A percentile compares a stretch with the other conserved stretches of the same genome.
These are phyloP conservation scores for Peromyscus melanophrys DNA, from an alignment of 2,797 vertebrate species.

Conservation along the genomic window DNA sequence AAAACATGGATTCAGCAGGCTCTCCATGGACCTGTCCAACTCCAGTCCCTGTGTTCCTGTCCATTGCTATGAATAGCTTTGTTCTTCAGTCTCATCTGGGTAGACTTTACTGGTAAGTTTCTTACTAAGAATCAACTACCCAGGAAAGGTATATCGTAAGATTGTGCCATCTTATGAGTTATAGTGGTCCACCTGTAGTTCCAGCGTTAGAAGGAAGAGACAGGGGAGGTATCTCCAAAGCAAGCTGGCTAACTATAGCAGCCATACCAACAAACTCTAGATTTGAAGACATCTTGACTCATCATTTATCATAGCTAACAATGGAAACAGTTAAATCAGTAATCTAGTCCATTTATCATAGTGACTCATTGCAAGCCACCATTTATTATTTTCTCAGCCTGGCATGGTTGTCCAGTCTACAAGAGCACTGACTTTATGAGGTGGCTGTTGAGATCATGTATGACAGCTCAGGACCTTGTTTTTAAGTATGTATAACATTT, in stretches of 20 bases:
- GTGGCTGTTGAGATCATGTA: background rate
- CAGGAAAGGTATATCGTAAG: background rate
- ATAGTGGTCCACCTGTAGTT: background rate
- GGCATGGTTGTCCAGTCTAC: background rate
- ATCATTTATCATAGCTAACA: background rate
- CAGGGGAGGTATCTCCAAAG: background rate
- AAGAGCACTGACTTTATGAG: background rate
- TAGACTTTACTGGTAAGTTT: background rate
- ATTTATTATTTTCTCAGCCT: background rate
- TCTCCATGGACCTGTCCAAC: background rate
- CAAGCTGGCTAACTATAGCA: background rate
- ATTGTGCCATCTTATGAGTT: background rate
- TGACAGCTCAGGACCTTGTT: background rate
- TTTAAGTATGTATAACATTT: background rate
- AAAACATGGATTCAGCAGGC: background rate
- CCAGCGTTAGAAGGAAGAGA: background rate
- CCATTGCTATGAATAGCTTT: background rate
- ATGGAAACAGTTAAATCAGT: background rate
- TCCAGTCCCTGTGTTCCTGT: fast-evolving
- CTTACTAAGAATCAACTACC: background rate
- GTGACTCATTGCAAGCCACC: background rate
- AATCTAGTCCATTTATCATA: background rate
- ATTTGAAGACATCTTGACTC: background rate
- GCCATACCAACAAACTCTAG: background rate
- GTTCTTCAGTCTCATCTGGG: background rate